Evolutionary conservation across 2,113 vertebrate species (phyloP).

Genomic region (Gulo gulo): DNA sequence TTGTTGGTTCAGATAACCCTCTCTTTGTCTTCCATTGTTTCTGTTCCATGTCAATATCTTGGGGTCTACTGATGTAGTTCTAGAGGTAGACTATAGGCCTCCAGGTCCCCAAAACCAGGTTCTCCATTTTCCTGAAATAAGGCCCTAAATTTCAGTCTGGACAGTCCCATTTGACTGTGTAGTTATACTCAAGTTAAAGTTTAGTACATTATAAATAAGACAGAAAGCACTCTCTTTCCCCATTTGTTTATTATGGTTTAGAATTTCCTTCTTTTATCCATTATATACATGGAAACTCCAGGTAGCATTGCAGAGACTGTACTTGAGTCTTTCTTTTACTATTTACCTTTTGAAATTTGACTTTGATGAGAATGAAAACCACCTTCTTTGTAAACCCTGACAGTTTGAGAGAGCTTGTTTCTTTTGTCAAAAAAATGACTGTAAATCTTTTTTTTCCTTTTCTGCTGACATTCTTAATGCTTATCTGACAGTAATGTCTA

Average conservation of each 20-base stretch:
- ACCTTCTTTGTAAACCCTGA: not conserved
- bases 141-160: not conserved
- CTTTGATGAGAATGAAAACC: not conserved
- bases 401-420: not conserved
- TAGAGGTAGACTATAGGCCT: not conserved
- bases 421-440: not conserved
- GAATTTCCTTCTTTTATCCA: not conserved
- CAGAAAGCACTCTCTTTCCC: not conserved
- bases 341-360: not conserved
- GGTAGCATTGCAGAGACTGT: not conserved
- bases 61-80: not conserved
- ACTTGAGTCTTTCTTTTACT: not conserved
- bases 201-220: not conserved
- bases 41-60: not conserved
- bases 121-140: not conserved
- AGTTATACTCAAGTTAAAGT: slow-evolving; percentile 1
- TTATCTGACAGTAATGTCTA: slow-evolving; percentile 21
- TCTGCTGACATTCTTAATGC: not conserved
- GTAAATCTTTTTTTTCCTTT: not conserved
- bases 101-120: not conserved
- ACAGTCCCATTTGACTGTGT: not conserved
- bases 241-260: not conserved
- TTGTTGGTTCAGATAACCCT: not conserved
- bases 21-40: not conserved
- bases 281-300: not conserved